phyloP scores from a whole-genome alignment of 1,140 invertebrate genomes.

The Phymastichus coffea region DNA sequence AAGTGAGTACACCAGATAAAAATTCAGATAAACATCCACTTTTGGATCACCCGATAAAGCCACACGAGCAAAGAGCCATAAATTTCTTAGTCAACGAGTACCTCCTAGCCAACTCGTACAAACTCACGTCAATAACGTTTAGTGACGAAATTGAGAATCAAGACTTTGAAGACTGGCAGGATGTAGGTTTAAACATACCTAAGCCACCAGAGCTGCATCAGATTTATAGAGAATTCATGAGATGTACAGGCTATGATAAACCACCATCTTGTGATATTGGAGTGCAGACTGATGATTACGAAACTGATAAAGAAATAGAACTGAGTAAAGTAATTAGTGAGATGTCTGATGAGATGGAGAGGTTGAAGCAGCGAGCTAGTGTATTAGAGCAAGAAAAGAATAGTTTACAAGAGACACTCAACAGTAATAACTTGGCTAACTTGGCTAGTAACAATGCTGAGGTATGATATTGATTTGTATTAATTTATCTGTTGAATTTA shows the following conservation, averaged over 20 bases:
- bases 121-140: constrained; percentile 88
- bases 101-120: constrained; percentile 76
- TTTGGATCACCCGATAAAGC: constrained; percentile 67
- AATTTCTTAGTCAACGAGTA: constrained; percentile 92
- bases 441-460: neutral
- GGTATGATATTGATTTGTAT: constrained; percentile 6
- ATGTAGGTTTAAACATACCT: constrained; percentile 84
- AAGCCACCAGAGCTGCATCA: constrained; percentile 76
- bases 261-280: constrained; percentile 39
- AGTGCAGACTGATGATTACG: constrained; percentile 52
- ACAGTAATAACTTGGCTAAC: constrained; percentile 26
- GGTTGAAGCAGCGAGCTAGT: constrained; percentile 58
- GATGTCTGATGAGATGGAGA: constrained; percentile 59
- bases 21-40: constrained; percentile 48
- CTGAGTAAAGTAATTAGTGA: constrained; percentile 46
- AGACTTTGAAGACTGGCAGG: constrained; percentile 94
- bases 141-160: constrained; percentile 90
- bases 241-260: constrained; percentile 52
- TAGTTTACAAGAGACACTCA: constrained; percentile 52
- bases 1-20: constrained; percentile 62
- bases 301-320: constrained; percentile 37
- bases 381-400: constrained; percentile 60
- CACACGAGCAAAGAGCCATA: constrained; percentile 80
- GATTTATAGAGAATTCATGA: constrained; percentile 73
- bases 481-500: neutral